Evolutionary conservation across 2,797 vertebrate species (phyloP), one percentile per base, ranked within the genome.

Genomic region (Epinephelus awoara): DNA sequence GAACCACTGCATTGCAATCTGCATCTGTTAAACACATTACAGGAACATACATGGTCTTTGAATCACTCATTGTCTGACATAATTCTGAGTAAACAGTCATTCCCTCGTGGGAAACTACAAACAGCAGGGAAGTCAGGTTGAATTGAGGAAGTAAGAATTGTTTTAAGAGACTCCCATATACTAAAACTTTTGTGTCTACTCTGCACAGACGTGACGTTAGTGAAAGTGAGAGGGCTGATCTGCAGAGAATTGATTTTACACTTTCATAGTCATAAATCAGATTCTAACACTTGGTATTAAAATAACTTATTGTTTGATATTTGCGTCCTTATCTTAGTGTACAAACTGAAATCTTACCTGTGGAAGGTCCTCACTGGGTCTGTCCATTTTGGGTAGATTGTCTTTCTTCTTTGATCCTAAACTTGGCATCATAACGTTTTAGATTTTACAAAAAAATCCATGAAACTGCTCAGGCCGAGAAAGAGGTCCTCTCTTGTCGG

Each of bases 281-380:
- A 49, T 10, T 4, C 34, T 69, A 25, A 46, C 47, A 61, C 23
- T 40, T 80, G 55, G 34, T 21, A 5, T 61, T 70, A 19, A 27
- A 66, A 21, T 0, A 59, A 44, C 0, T 0, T 23, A 3, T 6
- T 47, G 61, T 14, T 17, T 47, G 3, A 19, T 50, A 59, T 6
- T 42, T 27, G 9, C 40, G 50, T 27, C 23, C 7, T 67, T 52
- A 8, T 56, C 12, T 12, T 7, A 46, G 15, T 27, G 15, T 3
- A 68, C 11, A 19, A 66, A 4, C 0, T 40, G 2, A 21, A 72
- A 50, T 84, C 92, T 84, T 91, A 96, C 95, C 95, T 95, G 92
- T 27, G 95, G 95, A 7, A 95, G 1, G 51, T 84, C 44, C 14
- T 49, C 44, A 1, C 8, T 23, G 38, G 34, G 11, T 77, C 55